Conservation (phyloP, 2,888 invertebrate species). For the Hyppa rectilinea region DNA sequence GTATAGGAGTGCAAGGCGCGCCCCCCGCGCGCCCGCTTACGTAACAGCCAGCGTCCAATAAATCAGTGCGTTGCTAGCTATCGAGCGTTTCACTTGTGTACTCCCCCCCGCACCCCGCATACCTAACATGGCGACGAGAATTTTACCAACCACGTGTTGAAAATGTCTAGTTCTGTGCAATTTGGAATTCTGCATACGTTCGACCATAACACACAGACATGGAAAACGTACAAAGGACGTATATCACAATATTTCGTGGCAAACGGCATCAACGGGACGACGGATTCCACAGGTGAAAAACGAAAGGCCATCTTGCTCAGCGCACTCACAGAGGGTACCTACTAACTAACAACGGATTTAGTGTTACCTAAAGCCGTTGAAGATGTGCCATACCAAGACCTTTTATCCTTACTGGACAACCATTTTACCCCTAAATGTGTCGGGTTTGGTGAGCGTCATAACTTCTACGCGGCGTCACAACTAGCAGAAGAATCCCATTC, state of each 20-base stretch:
- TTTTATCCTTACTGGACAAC: no score
- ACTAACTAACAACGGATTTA: background rate
- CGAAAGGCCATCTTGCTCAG: conserved; percentile 4
- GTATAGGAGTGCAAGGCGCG: background rate
- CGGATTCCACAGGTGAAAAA: background rate
- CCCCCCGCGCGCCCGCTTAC: no score
- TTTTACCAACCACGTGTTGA: background rate
- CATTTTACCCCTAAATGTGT: no score
- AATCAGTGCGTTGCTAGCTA: no score
- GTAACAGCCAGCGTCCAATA: no score
- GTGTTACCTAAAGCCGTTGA: no score
- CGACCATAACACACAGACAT: conserved; percentile 12
- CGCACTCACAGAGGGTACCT: conserved; percentile 11
- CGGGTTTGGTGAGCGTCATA: no score
- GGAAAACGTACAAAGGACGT: conserved; percentile 14
- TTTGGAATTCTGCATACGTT: conserved; percentile 20
- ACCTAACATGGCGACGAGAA: conserved; percentile 9
- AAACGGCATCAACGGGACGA: background rate
- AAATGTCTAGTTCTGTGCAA: background rate
- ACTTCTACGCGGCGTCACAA: no score
- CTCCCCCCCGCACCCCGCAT: no score
- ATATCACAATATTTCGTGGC: conserved; percentile 13
- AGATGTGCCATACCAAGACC: no score
- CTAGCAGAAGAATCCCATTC: no score
- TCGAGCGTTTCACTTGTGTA: no score